Evolutionary conservation across 2,113 vertebrate genomes (phyloP).

Genomic region (Lonchura striata): DNA sequence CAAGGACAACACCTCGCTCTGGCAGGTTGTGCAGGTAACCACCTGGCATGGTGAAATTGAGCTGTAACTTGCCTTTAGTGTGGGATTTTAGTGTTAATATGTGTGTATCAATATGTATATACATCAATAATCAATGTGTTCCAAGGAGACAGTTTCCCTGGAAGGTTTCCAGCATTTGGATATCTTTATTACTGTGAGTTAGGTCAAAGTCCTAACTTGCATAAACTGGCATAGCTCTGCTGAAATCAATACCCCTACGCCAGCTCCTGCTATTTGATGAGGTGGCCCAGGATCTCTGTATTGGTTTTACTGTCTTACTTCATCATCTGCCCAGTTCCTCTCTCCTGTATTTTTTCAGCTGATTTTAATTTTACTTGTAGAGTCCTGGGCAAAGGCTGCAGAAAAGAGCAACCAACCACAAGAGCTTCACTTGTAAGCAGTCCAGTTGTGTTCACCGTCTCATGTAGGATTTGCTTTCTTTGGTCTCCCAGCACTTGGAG

Average conservation of each 20-base stretch:
- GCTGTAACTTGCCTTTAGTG: background rate
- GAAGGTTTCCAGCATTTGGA: slow-evolving; percentile 17
- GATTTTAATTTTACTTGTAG: background rate
- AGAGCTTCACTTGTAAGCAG: background rate
- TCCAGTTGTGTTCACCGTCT: rapidly evolving
- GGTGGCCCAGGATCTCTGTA: background rate
- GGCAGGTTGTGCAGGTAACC: background rate
- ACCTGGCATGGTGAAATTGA: background rate
- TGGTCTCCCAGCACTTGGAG: background rate
- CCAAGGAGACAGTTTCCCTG: background rate
- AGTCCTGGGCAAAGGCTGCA: background rate
- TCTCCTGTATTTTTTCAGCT: background rate
- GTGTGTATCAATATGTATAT: background rate
- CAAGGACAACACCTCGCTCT: background rate
- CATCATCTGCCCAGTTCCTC: background rate
- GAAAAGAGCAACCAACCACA: background rate
- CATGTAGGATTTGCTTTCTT: background rate
- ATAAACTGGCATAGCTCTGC: background rate
- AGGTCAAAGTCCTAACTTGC: slow-evolving; percentile 3
- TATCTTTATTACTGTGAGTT: background rate
- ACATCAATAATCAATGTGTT: background rate
- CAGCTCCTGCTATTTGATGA: slow-evolving; percentile 15
- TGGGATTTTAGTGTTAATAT: background rate
- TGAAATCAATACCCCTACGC: background rate
- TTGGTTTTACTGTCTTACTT: slow-evolving; percentile 7